Evolutionary conservation across 2,797 vertebrate genomes (phyloP).

Genomic region (Myotis myotis): DNA sequence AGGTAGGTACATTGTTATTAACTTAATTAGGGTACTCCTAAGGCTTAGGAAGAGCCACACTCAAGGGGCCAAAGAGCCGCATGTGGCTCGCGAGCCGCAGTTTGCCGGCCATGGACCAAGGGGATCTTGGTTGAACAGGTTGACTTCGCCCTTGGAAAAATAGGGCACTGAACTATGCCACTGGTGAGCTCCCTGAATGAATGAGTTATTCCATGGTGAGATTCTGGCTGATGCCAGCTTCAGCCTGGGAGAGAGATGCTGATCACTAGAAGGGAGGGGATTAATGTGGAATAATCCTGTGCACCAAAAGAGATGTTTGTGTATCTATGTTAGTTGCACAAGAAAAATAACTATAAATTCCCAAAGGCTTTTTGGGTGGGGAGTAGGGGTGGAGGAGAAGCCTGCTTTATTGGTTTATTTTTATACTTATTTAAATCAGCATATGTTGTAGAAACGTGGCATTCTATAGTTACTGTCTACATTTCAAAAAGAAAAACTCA

Average conservation of each 20-base stretch:
- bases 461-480: slow-evolving; percentile 26
- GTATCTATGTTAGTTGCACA: neutral
- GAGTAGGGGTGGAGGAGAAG: neutral
- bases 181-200: neutral
- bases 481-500: slow-evolving; percentile 51
- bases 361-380: neutral
- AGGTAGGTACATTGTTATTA: too few species aligned
- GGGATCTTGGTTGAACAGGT: neutral
- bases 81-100: too few species aligned
- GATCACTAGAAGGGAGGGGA: neutral
- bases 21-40: too few species aligned
- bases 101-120: too few species aligned
- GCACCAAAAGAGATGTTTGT: neutral
- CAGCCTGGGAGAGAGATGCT: neutral
- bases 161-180: neutral
- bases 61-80: too few species aligned
- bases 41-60: too few species aligned
- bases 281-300: neutral
- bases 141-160: neutral
- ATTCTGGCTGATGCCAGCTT: neutral
- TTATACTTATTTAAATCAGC: slow-evolving; percentile 40
- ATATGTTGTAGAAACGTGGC: neutral
- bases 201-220: neutral
- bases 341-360: slow-evolving; percentile 29
- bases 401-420: slow-evolving; percentile 49